Conservation (phyloP, 2,888 invertebrate species). For the Icerya purchasi region DNA sequence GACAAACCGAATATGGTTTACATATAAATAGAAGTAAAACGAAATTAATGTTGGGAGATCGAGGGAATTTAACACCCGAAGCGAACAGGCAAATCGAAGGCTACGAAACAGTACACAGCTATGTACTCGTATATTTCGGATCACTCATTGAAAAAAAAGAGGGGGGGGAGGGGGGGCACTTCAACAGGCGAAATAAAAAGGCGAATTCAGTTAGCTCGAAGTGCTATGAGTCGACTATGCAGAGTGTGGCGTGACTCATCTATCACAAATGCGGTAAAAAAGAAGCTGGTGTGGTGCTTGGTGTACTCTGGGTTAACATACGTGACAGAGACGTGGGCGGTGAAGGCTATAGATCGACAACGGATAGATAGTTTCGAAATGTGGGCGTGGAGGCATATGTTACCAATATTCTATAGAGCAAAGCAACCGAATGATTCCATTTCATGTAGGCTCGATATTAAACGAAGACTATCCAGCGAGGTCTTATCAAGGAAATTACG, state of each 20-base stretch:
- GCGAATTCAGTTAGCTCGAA: not conserved
- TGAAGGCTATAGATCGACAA: too few species aligned
- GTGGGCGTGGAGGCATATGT: not conserved
- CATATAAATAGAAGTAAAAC: not conserved
- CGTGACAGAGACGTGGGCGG: not conserved
- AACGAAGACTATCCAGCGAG: not conserved
- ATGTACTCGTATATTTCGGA: not conserved
- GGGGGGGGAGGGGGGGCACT: not conserved
- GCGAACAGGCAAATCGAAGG: not conserved
- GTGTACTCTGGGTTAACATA: not conserved
- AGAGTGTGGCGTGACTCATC: not conserved
- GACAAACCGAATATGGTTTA: not conserved
- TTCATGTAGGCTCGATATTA: not conserved
- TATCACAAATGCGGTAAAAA: not conserved
- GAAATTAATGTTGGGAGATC: not conserved
- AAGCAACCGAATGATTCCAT: not conserved
- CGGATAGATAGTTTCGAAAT: not conserved
- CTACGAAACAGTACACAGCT: not conserved
- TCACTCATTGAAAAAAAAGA: not conserved
- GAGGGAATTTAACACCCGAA: not conserved
- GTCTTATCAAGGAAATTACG: not conserved
- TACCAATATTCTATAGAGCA: not conserved
- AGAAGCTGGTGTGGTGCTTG: not conserved
- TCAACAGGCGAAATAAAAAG: not conserved
- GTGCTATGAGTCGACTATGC: not conserved